Base-by-base conservation (phyloP, 2,888 invertebrate species). In the Lasioglossum figueresi region DNA sequence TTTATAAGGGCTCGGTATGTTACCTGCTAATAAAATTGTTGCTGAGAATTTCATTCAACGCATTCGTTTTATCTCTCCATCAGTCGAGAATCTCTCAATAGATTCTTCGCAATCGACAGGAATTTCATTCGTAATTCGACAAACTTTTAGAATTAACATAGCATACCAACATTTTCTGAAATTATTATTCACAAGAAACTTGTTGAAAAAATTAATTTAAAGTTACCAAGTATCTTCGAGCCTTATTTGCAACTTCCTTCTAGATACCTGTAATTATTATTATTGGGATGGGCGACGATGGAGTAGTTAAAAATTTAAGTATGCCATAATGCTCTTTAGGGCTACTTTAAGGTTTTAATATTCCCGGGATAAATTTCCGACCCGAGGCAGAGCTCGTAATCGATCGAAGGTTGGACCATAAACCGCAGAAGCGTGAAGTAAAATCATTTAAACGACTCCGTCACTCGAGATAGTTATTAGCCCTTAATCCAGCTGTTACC, bases 401-500 rank as follows among this genome's bases (percentile, higher is more conserved):
- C 40, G 82, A 70, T 80, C 82, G 79, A 75, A 63, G 16, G 77
- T 27, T 43, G 76, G 59, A 75, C 80, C 83, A 75, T 87, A 82
- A 85, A 83, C 81, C 85, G 79, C 76, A 74, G 70, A 74, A 68
- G 52, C 76, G 78, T 79, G 87, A 89, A 87, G 85, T 87, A 82
- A 87, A 86, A 87, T 87, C 81, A 85, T 85, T 82, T 63, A 79
- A 86, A 87, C 80, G 80, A 59, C 85, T 79, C 76, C 40, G 31
- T 45, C 59, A 59, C 66, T 70, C 76, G 19, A 66, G 84, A 78
- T 82, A 84, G 89, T 89, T 89, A 89, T 89, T 84, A 89, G 87
- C 79, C 80, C 88, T 89, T 89, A 86, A 88, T 88, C 89, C 89
- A 86, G 89, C 87, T 79, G 89, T 84, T 88, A 73, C 80, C 86